A percentile compares a stretch with the other conserved stretches of the same genome.
phyloP scores from a whole-genome alignment of 2,888 invertebrate species.

The Brachyopa scutellaris region DNA sequence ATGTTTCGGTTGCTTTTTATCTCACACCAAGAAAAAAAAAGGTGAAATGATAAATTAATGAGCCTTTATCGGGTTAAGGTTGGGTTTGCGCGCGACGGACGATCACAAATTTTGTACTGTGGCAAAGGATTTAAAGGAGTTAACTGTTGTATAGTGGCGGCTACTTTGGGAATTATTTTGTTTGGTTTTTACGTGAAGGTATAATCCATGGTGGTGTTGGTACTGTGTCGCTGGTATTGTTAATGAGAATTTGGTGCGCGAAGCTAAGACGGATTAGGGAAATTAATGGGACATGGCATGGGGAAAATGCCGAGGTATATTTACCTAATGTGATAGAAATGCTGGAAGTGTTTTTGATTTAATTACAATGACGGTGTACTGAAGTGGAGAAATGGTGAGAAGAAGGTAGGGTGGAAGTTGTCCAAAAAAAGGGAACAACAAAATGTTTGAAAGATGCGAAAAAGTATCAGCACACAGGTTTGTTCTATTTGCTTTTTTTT shows the following conservation, averaged over 20 bases:
- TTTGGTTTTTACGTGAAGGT: conserved; percentile 1
- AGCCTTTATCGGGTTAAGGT: conserved; percentile 68
- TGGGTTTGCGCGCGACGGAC: conserved; percentile 34
- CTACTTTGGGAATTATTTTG: conserved; percentile 41
- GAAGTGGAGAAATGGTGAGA: neutral
- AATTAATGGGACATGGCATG: conserved; percentile 40
- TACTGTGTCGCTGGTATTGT: conserved; percentile 41
- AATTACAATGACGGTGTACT: conserved; percentile 10
- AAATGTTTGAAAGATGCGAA: too few relatives aligned
- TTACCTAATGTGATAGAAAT: conserved; percentile 42
- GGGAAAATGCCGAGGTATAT: conserved; percentile 2
- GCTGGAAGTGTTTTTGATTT: conserved; percentile 44
- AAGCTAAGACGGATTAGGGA: conserved; percentile 47
- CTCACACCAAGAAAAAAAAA: conserved; percentile 54
- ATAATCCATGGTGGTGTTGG: conserved; percentile 1
- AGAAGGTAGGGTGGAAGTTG: too few relatives aligned
- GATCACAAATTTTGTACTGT: conserved; percentile 34
- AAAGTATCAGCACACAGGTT: too few relatives aligned
- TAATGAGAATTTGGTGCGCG: conserved; percentile 56
- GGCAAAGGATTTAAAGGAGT: conserved; percentile 67
- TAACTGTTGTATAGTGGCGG: conserved; percentile 37
- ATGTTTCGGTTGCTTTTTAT: conserved; percentile 72
- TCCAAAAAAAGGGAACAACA: too few relatives aligned
- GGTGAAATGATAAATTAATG: conserved; percentile 73
- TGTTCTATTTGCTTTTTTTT: too few relatives aligned